Percentiles rank a stretch among this genome's conserved stretches.
phyloP scores from a whole-genome alignment of 1,140 invertebrate species.

The Papilio helenus region DNA sequence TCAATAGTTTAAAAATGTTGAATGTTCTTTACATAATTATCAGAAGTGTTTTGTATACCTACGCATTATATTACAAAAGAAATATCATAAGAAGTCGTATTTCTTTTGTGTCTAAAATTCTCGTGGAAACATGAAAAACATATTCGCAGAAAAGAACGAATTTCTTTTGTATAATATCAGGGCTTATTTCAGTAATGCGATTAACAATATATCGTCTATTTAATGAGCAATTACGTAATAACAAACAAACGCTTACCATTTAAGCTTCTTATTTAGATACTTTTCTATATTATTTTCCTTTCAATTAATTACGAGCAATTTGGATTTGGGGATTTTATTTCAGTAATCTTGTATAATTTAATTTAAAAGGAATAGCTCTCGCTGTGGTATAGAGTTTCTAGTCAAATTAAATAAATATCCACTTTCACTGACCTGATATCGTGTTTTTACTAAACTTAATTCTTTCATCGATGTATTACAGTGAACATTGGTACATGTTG shows the following conservation, averaged over 20 bases:
- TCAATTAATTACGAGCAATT: neutral
- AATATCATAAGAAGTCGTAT: neutral
- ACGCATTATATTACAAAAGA: neutral
- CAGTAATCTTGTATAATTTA: neutral
- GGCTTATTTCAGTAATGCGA: neutral
- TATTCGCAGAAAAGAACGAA: neutral
- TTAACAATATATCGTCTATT: conserved; percentile 10
- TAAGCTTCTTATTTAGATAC: neutral
- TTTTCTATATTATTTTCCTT: neutral
- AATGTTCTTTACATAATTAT: neutral
- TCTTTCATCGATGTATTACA: neutral
- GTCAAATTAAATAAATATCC: neutral
- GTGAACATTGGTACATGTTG: too few species aligned
- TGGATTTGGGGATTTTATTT: neutral
- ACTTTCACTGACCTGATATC: neutral
- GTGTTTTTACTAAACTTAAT: neutral
- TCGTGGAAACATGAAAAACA: neutral
- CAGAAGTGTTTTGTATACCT: neutral
- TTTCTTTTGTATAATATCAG: neutral
- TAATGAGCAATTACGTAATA: conserved; percentile 11
- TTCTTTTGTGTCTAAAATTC: neutral
- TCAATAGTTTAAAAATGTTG: neutral
- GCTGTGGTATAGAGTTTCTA: neutral
- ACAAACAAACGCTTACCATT: conserved; percentile 12
- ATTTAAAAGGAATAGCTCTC: neutral